Percentiles rank a stretch among this genome's conserved stretches.
phyloP scores from a whole-genome alignment of 2,888 invertebrate species.

The Cryptus viduatorius region DNA sequence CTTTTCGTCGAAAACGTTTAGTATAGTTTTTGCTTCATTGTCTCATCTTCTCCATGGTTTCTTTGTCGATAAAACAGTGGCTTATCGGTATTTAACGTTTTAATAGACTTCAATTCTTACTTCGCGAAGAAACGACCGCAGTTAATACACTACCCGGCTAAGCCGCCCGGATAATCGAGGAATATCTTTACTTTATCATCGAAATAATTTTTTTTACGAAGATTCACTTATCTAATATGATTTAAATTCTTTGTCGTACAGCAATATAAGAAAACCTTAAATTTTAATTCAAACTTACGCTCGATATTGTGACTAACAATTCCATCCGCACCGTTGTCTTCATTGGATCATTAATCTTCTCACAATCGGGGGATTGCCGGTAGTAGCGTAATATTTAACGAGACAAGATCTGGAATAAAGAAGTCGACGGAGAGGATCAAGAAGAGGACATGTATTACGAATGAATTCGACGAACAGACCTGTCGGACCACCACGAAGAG shows the following conservation, averaged over 20 bases:
- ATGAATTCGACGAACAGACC: conserved; percentile 49
- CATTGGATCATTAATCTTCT: conserved; percentile 46
- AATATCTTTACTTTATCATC: background rate
- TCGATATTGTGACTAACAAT: background rate
- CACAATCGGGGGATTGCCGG: conserved; percentile 5
- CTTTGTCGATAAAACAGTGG: no score
- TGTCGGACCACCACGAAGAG: conserved; percentile 52
- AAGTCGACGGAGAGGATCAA: conserved; percentile 20
- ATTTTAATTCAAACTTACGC: background rate
- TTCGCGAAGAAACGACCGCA: no score
- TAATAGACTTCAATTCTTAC: no score
- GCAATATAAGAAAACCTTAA: background rate
- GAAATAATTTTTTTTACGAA: background rate
- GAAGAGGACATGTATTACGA: conserved; percentile 39
- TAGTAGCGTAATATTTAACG: background rate
- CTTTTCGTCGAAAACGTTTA: no score
- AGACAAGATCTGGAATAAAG: conserved; percentile 21
- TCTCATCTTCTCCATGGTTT: no score
- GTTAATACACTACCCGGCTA: no score
- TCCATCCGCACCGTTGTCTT: background rate
- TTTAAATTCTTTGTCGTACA: background rate
- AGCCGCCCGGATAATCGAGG: no score
- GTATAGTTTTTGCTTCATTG: no score
- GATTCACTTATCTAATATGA: background rate
- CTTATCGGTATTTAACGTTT: no score